Evolutionary conservation across 2,113 vertebrate genomes (phyloP), one percentile per base, ranked within the genome.

Genomic region (Anser cygnoides): DNA sequence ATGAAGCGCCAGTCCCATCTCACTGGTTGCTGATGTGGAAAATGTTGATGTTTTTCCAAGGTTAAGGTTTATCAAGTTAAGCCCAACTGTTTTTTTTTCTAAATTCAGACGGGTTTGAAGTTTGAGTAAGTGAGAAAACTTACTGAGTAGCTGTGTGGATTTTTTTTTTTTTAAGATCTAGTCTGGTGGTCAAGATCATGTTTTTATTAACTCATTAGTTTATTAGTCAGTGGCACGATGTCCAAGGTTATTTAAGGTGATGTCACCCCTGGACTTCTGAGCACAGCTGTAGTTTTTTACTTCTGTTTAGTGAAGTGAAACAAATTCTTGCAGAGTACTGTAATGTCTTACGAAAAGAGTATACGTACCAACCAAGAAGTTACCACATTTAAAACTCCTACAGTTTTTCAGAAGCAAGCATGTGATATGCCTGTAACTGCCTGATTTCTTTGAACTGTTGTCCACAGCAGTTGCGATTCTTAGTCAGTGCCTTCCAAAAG

Each of bases 391-490:
- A 8, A 86, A 91, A 13, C 39, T 43, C n/a, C 59, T 46, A 22
- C 28, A 4, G 37, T 3, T 13, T 55, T 59, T 75, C 75, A 68
- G 82, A 59, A 89, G 50, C 13, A 8, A 54, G n/a, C 35, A 13
- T 3, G 0, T 41, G 78, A n/a, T 14, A 3, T 12, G 39, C 43
- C 46, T 33, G 43, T 33, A 35, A 10, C 54, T 43, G 35, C 74
- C 49, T 13, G 20, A 41, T 65, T 67, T 52, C 59, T 82, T 6
- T 72, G 39, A 89, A 33, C 70, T 66, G 26, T 33, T 52, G 10
- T 41, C 41, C 23, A 0, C 0, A 0, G 20, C 49, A 17, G 9
- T 65, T 65, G 14, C 4, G 43, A 39, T 57, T 57, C 50, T 84
- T 28, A 13, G 39, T 50, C 55, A 68, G 71, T 29, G 19, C 49